Percentiles rank a stretch among this genome's conserved stretches.
phyloP scores from a whole-genome alignment of 2,113 vertebrate species.

The Paramormyrops kingsleyae region DNA sequence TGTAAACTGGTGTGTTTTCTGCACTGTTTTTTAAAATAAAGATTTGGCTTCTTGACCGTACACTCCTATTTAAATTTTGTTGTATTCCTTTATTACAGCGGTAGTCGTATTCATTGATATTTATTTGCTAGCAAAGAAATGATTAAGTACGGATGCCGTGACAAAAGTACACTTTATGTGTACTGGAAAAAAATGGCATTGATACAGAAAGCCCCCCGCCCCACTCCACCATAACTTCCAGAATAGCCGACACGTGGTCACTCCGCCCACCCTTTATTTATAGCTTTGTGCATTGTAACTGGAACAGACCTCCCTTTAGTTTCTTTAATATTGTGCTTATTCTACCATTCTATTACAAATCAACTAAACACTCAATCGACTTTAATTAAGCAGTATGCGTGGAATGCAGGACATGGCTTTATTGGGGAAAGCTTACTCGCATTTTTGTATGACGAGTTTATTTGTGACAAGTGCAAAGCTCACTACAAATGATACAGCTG shows the following conservation, averaged over 20 bases:
- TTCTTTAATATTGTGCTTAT: background rate
- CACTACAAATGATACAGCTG: background rate
- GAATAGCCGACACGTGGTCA: background rate
- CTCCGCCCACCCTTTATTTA: background rate
- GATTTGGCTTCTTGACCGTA: background rate
- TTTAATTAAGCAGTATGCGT: background rate
- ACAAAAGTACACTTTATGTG: background rate
- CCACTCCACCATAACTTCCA: background rate
- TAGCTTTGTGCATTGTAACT: background rate
- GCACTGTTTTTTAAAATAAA: background rate
- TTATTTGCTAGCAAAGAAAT: background rate
- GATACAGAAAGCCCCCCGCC: background rate
- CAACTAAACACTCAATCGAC: background rate
- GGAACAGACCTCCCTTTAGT: background rate
- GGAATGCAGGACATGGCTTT: background rate
- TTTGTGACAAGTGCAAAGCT: background rate
- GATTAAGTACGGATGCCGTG: background rate
- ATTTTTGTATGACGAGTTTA: background rate
- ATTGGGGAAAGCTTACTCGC: background rate
- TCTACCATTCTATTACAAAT: background rate
- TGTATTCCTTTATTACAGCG: background rate
- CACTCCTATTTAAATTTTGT: background rate
- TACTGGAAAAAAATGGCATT: background rate
- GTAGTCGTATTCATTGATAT: background rate
- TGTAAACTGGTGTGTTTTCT: background rate